Base-by-base conservation (phyloP, 30 jellyfish, hydroid and myxozoan species). In the Pseudorhiza aurosa region DNA sequence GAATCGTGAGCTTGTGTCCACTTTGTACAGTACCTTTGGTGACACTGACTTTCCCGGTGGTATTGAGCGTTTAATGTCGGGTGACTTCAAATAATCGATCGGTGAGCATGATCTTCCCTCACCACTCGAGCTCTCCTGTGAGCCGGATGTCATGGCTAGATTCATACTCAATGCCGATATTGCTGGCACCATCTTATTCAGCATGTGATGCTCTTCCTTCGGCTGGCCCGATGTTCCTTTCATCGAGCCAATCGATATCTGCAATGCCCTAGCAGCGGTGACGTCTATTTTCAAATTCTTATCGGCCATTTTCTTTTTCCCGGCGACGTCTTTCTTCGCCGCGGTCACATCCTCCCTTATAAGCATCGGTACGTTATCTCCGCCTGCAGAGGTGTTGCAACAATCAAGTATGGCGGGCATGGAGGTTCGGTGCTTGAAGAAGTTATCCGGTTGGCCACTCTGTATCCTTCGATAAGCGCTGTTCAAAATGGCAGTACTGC, bases 381-480 rank as follows among this genome's bases (percentile, higher is more conserved):
- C 68, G 11, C n/a, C n/a, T n/a, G n/a, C n/a, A n/a, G n/a, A n/a
- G n/a, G 56, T 43, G 28, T 17, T 44, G 40, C 25, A 39, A 17
- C 39, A 50, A 24, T 33, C 77, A 36, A 47, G 31, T 2, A 69
- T 56, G 32, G 65, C 67, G 2, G 94, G 94, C 75, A 82, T 1
- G 4, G 94, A 68, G 37, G 68, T 43, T 0, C 87, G 58, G 36
- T 70, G 83, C 27, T 32, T 68, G 35, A 30, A 5, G 35, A 21
- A 21, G 9, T 18, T 42, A 8, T 82, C 75, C 53, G 27, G 28
- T 1, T 30, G 45, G 22, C 11, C 45, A 8, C 58, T 75, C 36
- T 49, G 51, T 2, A 82, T 25, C n/a, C 87, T 69, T 35, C 91
- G 69, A 57, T 80, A 74, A 1, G 95, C 97, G 37, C 97, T 89